phyloP scores from a whole-genome alignment of 2,113 vertebrate species.

The Pao palembangensis region DNA sequence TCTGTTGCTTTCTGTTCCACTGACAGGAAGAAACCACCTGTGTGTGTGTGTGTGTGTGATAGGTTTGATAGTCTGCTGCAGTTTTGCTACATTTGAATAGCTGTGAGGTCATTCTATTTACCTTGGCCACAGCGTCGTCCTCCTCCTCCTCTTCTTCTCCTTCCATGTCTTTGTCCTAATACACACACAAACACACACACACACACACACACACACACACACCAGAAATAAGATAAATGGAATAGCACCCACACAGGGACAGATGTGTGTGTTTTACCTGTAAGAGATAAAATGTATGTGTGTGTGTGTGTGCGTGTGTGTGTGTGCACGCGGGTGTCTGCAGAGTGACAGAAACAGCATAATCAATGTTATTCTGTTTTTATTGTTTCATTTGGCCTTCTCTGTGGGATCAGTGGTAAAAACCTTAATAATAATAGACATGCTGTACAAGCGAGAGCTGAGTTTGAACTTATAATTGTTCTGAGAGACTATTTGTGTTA shows the following conservation, averaged over 20 bases:
- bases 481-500: too few relatives aligned
- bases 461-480: too few relatives aligned
- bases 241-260: constrained; percentile 21
- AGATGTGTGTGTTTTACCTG: constrained; percentile 34
- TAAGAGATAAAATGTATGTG: neutral
- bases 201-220: constrained; percentile 23
- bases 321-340: too few relatives aligned
- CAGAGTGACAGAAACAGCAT: too few relatives aligned
- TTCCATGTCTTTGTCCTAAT: constrained; percentile 66
- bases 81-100: constrained; percentile 23
- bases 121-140: constrained; percentile 55
- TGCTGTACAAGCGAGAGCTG: too few relatives aligned
- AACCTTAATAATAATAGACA: too few relatives aligned
- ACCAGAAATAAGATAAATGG: constrained; percentile 36
- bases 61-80: constrained; percentile 1
- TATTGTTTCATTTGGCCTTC: too few relatives aligned
- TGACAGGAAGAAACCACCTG: constrained; percentile 2
- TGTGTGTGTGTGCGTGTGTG: neutral
- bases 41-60: constrained; percentile 2
- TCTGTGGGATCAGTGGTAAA: too few relatives aligned
- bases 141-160: constrained; percentile 69
- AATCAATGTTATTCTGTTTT: too few relatives aligned
- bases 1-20: neutral
- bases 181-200: constrained; percentile 22
- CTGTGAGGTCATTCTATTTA: constrained; percentile 48